A percentile compares a stretch with the other conserved stretches of the same genome.
Conservation (phyloP, 2,888 invertebrate genomes). For the Archaeoteleia sp. region DNA sequence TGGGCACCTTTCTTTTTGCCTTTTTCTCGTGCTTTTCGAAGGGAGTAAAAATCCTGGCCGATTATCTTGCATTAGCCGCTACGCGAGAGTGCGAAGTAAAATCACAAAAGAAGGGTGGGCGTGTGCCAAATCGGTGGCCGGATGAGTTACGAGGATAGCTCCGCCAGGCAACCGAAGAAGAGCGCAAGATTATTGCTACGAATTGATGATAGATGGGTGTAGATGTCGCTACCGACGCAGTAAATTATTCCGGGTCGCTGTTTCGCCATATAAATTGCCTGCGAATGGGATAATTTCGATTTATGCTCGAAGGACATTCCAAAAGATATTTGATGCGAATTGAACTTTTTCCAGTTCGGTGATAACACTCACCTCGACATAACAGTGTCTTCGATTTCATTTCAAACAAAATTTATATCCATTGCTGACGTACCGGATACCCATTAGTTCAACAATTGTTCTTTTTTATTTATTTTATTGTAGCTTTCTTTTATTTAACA, state of each 20-base stretch:
- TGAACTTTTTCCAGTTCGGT: slow-evolving; percentile 26
- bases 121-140: slow-evolving; percentile 46
- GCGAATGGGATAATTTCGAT: slow-evolving; percentile 42
- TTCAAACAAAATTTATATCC: slow-evolving; percentile 25
- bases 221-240: slow-evolving; percentile 37
- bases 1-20: slow-evolving; percentile 11
- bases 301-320: slow-evolving; percentile 31
- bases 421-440: slow-evolving; percentile 17
- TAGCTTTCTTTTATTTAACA: too few relatives aligned
- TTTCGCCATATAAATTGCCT: slow-evolving; percentile 41
- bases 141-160: slow-evolving; percentile 46
- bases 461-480: too few relatives aligned
- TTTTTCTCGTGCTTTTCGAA: slow-evolving; percentile 25
- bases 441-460: slow-evolving; percentile 2
- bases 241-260: slow-evolving; percentile 44
- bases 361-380: slow-evolving; percentile 9
- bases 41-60: slow-evolving; percentile 40
- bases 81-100: slow-evolving; percentile 32
- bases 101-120: slow-evolving; percentile 47
- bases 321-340: slow-evolving; percentile 31
- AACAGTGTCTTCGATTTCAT: slow-evolving; percentile 14
- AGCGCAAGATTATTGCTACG: slow-evolving; percentile 52
- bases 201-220: slow-evolving; percentile 50
- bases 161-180: slow-evolving; percentile 39
- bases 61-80: slow-evolving; percentile 51